Percentiles rank a stretch among this genome's conserved stretches.
Conservation (phyloP, 2,113 vertebrate species). For the Camelus dromedarius region DNA sequence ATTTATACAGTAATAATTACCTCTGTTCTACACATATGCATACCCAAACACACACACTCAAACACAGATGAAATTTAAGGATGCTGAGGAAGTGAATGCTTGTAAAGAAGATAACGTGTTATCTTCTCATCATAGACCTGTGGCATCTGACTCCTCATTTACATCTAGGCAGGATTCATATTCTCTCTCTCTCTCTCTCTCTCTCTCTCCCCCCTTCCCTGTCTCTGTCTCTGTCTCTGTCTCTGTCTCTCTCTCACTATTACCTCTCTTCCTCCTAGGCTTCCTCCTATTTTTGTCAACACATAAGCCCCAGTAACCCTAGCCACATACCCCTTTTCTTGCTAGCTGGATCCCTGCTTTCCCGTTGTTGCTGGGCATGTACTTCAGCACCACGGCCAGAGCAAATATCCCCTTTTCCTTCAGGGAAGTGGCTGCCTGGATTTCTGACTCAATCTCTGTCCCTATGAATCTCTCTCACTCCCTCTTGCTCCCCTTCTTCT, state of each 20-base stretch:
- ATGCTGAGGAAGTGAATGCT: not conserved
- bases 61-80: not conserved
- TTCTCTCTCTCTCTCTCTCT: too few species aligned
- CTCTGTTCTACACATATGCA: not conserved
- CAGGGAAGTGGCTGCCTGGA: fast-evolving
- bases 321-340: not conserved
- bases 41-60: not conserved
- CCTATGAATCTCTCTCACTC: not conserved
- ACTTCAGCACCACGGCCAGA: not conserved
- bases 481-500: not conserved
- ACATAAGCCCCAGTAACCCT: not conserved
- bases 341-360: too few species aligned
- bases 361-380: not conserved
- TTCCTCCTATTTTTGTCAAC: not conserved
- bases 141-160: not conserved
- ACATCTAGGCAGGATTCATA: not conserved
- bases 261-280: not conserved
- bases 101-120: not conserved
- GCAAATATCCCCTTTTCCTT: not conserved
- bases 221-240: too few species aligned
- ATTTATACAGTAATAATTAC: not conserved
- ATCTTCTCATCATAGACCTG: not conserved
- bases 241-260: not conserved
- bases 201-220: too few species aligned
- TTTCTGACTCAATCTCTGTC: not conserved